Base-by-base conservation (phyloP, 1,140 invertebrate species). In the Zaprionus gabonicus region DNA sequence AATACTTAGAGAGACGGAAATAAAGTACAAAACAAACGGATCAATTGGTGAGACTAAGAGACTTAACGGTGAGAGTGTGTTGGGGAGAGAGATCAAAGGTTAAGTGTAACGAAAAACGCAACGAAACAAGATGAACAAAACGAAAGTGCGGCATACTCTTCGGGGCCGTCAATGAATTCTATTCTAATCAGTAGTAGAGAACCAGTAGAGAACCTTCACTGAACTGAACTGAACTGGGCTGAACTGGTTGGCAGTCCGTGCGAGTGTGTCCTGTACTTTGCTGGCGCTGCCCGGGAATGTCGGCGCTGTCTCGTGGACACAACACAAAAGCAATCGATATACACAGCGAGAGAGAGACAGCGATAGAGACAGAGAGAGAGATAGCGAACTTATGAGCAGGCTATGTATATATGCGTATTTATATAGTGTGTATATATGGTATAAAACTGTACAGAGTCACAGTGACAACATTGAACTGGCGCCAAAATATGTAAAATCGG, bases 261-360 rank as follows among this genome's bases (percentile, higher is more conserved):
- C 23, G 59, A 71, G 72, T 58, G 41, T 49, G 41, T 49, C 58
- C 72, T 75, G 68, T 67, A 77, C 69, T 77, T 63, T 62, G 70
- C 56, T 46, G 31, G 58, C 58, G 69, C 51, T 74, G 74, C 69
- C 67, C 74, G 72, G 56, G 62, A 56, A 70, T 74, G 66, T 71
- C 12, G 55, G 71, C 27, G 68, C 69, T 66, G 67, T 76, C 53
- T 60, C 25, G 28, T 34, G 25, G 46, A 62, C 62, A 72, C 69
- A 76, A 76, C 55, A 77, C 70, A 73, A 77, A 77, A 77, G 75
- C 75, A 66, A 53, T 65, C 60, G 73, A 71, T 56, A 20, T 64
- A 60, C 71, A 69, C 64, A 59, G 31, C 57, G 34, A 59, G 34
- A 36, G 20, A 55, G 12, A 38, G 49, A 55, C 17, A 53, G 46